Conservation (phyloP, 1,140 invertebrate genomes). For the Magallana ariakensis region DNA sequence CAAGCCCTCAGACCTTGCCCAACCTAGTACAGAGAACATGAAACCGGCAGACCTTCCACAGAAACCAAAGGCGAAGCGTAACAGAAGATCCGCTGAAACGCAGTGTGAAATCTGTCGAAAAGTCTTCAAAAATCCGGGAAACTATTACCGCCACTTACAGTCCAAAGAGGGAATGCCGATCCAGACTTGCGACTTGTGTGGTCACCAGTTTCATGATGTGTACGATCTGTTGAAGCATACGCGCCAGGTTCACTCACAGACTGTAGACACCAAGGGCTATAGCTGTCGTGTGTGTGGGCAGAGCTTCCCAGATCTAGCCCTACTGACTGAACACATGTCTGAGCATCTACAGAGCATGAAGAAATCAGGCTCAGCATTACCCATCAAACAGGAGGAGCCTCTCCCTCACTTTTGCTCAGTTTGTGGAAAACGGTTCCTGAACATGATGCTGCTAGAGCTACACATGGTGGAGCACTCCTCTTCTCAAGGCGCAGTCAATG, state of each 20-base stretch:
- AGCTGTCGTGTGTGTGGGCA: neutral
- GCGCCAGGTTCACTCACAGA: constrained; percentile 7
- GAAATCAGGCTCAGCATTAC: neutral
- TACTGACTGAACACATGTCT: neutral
- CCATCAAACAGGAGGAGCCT: neutral
- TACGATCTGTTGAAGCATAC: constrained; percentile 10
- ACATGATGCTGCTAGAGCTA: neutral
- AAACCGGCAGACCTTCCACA: neutral
- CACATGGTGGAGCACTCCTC: constrained; percentile 5
- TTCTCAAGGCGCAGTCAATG: neutral
- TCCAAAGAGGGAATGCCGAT: constrained; percentile 26
- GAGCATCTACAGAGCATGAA: neutral
- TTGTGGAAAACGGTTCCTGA: constrained; percentile 6
- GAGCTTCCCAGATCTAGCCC: neutral
- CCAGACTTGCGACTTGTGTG: constrained; percentile 16
- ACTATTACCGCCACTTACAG: neutral
- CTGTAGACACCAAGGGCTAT: constrained; percentile 1
- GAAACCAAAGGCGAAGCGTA: neutral
- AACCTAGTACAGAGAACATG: neutral
- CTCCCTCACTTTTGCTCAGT: neutral
- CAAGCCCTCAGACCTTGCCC: neutral
- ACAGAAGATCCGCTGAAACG: neutral
- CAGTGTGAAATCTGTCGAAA: constrained; percentile 27
- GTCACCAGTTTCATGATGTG: neutral
- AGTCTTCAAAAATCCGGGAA: neutral